Percentiles rank a stretch among this genome's conserved stretches.
These are phyloP conservation scores for Mythimna lalbum DNA, from an alignment of 2,888 invertebrate species.

Conservation along the genomic window DNA sequence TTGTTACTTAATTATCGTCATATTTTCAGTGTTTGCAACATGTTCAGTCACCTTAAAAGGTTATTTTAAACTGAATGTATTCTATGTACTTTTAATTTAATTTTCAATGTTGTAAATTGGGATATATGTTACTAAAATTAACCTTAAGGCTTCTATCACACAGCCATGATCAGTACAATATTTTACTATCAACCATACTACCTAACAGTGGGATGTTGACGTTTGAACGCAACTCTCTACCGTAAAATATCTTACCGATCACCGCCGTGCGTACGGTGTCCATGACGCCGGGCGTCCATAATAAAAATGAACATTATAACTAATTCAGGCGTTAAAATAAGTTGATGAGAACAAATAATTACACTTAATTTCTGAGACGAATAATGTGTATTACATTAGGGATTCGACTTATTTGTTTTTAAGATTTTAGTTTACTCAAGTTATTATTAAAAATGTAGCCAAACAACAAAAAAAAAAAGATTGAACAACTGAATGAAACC, in stretches of 20 bases:
- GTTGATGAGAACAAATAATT: slow-evolving; percentile 4
- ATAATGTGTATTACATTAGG: background rate
- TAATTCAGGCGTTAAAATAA: background rate
- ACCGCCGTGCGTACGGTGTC: background rate
- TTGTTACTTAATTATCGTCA: slow-evolving; percentile 25
- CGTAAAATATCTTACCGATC: background rate
- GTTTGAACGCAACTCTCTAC: background rate
- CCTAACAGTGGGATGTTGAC: background rate
- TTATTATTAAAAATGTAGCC: background rate
- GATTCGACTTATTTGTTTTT: background rate
- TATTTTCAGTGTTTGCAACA: slow-evolving; percentile 19
- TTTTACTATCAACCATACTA: background rate
- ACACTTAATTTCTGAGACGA: slow-evolving; percentile 1
- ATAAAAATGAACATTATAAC: background rate
- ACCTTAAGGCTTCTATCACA: background rate
- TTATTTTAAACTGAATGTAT: slow-evolving; percentile 3
- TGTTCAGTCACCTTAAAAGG: background rate
- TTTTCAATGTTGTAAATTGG: slow-evolving; percentile 35
- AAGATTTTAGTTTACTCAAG: background rate
- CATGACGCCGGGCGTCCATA: background rate
- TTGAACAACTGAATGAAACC: slow-evolving; percentile 2
- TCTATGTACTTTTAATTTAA: slow-evolving; percentile 4
- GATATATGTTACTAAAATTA: slow-evolving; percentile 14
- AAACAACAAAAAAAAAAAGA: background rate
- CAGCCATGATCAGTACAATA: background rate